Evolutionary conservation across 1,140 invertebrate genomes (phyloP), one percentile per base, ranked within the genome.

Genomic region (Nymphalis io): DNA sequence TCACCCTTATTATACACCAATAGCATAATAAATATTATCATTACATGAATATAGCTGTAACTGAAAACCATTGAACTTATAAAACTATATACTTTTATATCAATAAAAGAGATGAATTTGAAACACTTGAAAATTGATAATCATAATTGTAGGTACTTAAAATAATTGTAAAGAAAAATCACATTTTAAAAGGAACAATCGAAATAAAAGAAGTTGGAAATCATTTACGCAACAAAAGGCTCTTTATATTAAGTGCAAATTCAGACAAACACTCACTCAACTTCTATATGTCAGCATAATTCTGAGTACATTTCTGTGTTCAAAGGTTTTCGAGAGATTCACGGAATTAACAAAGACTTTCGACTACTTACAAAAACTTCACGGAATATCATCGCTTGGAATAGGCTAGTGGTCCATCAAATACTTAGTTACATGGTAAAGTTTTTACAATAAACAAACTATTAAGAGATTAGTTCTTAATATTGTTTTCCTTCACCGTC

Each of bases 301-400:
- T 70, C 68, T 65, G 57, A 70, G 68, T 70, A 65, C 61, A 70
- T 70, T 70, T 70, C 68, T 51, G 46, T 70, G 68, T 70, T 64
- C 68, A 70, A 70, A 70, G 57, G 61, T 63, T 53, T 70, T 58
- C 57, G 46, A 70, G 44, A 53, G 57, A 58, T 62, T 60, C 44
- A 27, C 23, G 68, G 68, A 60, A 70, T 65, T 70, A 70, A 70
- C 62, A 70, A 70, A 70, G 62, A 63, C 61, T 70, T 65, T 70
- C 61, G 57, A 65, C 61, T 55, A 63, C 60, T 70, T 63, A 63
- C 68, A 57, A 70, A 51, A 70, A 70, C 68, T 70, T 63, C 60
- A 57, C 55, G 39, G 51, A 57, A 57, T 65, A 57, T 55, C 51
- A 65, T 65, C 39, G 51, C 20, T 40, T 15, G 6, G 18, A 15